A percentile compares a stretch with the other conserved stretches of the same genome.
Evolutionary conservation across 2,113 vertebrate genomes (phyloP).

Genomic region (Rutilus rutilus): DNA sequence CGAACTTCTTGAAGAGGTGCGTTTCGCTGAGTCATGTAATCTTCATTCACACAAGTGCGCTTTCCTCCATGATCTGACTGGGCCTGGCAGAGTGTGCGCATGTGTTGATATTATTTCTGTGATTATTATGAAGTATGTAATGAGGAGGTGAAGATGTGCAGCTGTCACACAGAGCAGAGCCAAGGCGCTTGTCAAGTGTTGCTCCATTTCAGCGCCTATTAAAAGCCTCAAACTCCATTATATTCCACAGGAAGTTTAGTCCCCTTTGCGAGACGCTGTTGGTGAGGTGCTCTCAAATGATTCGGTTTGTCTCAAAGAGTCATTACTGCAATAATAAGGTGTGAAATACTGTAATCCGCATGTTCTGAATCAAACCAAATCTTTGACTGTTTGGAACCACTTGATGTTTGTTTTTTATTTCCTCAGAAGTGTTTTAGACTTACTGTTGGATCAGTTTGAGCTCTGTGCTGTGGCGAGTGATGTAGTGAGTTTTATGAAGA

Average conservation of each 20-base stretch:
- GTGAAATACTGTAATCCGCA: conserved; percentile 15
- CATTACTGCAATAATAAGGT: conserved; percentile 33
- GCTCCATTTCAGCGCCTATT: conserved; percentile 39
- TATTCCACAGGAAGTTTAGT: conserved; percentile 42
- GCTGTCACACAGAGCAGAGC: conserved; percentile 47
- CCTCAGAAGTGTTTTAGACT: neutral
- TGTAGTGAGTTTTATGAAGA: neutral
- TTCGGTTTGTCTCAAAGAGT: conserved; percentile 29
- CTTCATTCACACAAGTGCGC: neutral
- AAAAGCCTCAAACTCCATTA: conserved; percentile 44
- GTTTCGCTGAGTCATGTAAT: neutral
- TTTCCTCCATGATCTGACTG: neutral
- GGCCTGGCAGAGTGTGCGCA: conserved; percentile 6
- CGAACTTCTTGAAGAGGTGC: neutral
- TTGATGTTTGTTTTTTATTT: conserved; percentile 13
- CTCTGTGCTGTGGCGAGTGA: neutral
- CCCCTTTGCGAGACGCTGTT: conserved; percentile 6
- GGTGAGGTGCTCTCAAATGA: neutral
- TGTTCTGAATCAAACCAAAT: conserved; percentile 1
- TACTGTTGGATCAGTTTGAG: neutral
- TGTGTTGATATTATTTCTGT: conserved; percentile 49
- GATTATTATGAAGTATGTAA: conserved; percentile 55
- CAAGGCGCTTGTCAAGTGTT: conserved; percentile 44
- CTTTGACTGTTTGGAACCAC: neutral
- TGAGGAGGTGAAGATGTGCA: conserved; percentile 48